Base-by-base conservation (phyloP, 1,140 invertebrate species). In the Philopotamus ludificatus region DNA sequence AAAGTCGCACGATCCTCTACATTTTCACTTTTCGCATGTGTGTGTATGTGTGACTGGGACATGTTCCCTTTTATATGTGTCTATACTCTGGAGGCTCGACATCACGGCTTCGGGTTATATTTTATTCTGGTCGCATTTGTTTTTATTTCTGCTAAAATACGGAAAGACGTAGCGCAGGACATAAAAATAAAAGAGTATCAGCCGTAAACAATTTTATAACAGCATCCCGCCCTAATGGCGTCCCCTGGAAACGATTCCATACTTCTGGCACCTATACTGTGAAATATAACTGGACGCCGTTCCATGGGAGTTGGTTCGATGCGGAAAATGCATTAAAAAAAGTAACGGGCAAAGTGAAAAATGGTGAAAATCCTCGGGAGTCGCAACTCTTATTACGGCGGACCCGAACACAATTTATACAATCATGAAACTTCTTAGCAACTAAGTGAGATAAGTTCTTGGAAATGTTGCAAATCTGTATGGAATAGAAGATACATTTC, bases 151-250 rank as follows among this genome's bases (percentile, higher is more conserved):
- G 57, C 20, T 25, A 44, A 47, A 44, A 45, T 39, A 42, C 53
- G 18, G 25, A 22, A 26, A 50, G 59, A 62, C 59, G 59, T 8
- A n/a, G 61, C 47, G 15, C 10, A 44, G 44, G 34, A 54, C 50
- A 53, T 63, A 63, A 63, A 53, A 63, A 63, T 63, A 54, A 63
- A 53, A 23, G 61, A 39, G 47, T 53, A 63, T 63, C 23, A 21
- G 25, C 61, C 61, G 49, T 63, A 63, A 63, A 63, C 61, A 63
- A 63, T 63, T 63, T 63, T 63, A 62, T 39, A 51, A 16, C 50
- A 28, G 22, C 41, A 15, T 45, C 23, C 23, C 42, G 42, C 59
- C 42, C 45, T 49, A 62, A 49, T 47, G 59, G 20, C 22, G 59
- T 23, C 59, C 45, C 42, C 50, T 1, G 22, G 50, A 53, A 21